Percentiles rank a stretch among this genome's conserved stretches.
These are phyloP conservation scores for Setophaga kirtlandii DNA, from an alignment of 2,113 vertebrate genomes.

Conservation along the genomic window DNA sequence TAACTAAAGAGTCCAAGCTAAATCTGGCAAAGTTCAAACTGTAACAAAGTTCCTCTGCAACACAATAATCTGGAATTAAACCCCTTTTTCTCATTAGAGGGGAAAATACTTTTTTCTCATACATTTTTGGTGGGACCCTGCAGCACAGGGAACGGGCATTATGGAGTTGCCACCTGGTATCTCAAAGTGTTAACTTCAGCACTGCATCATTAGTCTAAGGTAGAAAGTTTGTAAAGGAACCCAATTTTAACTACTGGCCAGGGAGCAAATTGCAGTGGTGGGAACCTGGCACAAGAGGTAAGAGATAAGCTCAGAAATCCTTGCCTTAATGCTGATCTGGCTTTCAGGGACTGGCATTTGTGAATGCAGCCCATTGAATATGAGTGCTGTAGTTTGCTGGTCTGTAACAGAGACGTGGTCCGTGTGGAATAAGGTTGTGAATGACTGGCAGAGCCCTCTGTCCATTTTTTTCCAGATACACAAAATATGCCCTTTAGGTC, in stretches of 20 bases:
- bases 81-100: background rate
- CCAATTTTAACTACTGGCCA: background rate
- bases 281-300: background rate
- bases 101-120: background rate
- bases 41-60: background rate
- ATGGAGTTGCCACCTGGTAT: background rate
- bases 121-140: background rate
- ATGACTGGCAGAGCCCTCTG: conserved; percentile 34
- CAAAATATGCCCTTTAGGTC: conserved; percentile 31
- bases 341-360: background rate
- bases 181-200: background rate
- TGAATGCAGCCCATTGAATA: conserved; percentile 42
- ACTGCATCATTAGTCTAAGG: background rate
- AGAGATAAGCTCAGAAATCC: conserved; percentile 16
- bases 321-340: conserved; percentile 9
- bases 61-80: background rate
- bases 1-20: background rate
- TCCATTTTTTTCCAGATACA: background rate
- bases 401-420: background rate
- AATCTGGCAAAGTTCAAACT: background rate
- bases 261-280: background rate
- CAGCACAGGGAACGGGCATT: background rate
- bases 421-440: background rate
- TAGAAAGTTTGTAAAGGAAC: background rate
- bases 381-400: background rate